Conservation (phyloP, 2,888 invertebrate species). For the Dyspetes luteomarginatus region DNA sequence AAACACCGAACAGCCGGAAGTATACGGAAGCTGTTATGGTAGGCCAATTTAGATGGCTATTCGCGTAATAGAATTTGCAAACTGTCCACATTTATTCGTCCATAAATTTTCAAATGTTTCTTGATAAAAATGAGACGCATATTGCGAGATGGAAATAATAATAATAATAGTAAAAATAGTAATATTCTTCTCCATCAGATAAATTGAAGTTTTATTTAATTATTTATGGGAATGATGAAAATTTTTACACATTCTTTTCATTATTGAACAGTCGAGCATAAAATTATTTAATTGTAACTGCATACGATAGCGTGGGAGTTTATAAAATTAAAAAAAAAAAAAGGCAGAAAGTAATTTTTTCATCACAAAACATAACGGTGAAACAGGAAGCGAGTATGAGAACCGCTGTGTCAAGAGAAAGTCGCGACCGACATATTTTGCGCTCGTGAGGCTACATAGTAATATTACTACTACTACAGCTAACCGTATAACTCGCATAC, state of each 20-base stretch:
- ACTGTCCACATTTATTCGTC: too few relatives aligned
- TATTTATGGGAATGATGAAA: too few relatives aligned
- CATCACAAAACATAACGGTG: constrained; percentile 24
- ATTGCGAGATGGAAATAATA: too few relatives aligned
- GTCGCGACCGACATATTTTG: constrained; percentile 80
- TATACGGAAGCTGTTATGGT: constrained; percentile 31
- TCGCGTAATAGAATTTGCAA: constrained; percentile 8
- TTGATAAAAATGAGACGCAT: too few relatives aligned
- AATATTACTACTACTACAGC: constrained; percentile 36
- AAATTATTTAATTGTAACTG: not conserved
- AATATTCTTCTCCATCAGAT: too few relatives aligned
- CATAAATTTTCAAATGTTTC: too few relatives aligned
- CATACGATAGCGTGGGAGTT: not conserved
- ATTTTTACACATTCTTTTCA: too few relatives aligned
- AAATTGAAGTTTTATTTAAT: too few relatives aligned
- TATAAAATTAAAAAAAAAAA: not conserved
- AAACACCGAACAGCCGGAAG: constrained; percentile 35
- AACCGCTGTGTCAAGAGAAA: constrained; percentile 81
- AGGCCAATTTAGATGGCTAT: constrained; percentile 4
- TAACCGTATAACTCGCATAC: not conserved
- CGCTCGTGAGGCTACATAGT: constrained; percentile 68
- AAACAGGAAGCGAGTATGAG: constrained; percentile 82
- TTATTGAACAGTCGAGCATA: too few relatives aligned
- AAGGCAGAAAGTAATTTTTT: constrained; percentile 11
- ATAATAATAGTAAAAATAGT: too few relatives aligned